A percentile compares a stretch with the other conserved stretches of the same genome.
phyloP scores from a whole-genome alignment of 1,140 invertebrate genomes.

The Drosophila hydei region DNA sequence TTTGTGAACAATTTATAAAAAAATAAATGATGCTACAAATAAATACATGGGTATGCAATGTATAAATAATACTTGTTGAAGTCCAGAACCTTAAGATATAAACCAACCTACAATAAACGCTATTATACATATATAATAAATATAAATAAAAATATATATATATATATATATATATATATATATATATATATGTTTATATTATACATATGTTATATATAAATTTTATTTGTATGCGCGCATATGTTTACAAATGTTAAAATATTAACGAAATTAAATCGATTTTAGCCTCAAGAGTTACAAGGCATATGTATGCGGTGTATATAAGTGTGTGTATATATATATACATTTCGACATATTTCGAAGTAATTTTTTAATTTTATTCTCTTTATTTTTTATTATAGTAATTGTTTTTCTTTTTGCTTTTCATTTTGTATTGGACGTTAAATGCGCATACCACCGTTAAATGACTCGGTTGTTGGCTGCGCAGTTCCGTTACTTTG shows the following conservation, averaged over 20 bases:
- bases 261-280: conserved; percentile 31
- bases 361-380: conserved; percentile 6
- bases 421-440: not conserved
- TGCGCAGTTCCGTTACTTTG: too few species aligned
- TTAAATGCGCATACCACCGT: not conserved
- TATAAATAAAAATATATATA: conserved; percentile 17
- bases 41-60: conserved; percentile 38
- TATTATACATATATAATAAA: conserved; percentile 3
- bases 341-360: conserved; percentile 10
- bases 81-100: conserved; percentile 26
- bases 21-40: conserved; percentile 43
- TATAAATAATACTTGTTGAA: conserved; percentile 48
- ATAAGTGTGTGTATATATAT: conserved; percentile 2
- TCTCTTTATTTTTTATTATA: not conserved
- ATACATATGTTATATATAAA: conserved; percentile 8
- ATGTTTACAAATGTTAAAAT: conserved; percentile 21
- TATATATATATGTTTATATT: conserved; percentile 12
- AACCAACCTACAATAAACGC: conserved; percentile 50
- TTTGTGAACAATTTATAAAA: conserved; percentile 31
- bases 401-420: not conserved
- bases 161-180: conserved; percentile 2
- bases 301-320: conserved; percentile 19
- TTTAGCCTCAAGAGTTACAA: conserved; percentile 48
- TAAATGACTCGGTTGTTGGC: too few species aligned
- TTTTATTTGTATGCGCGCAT: conserved; percentile 21